Base-by-base conservation (phyloP, 1,140 invertebrate species). In the Drosophila oshimai region DNA sequence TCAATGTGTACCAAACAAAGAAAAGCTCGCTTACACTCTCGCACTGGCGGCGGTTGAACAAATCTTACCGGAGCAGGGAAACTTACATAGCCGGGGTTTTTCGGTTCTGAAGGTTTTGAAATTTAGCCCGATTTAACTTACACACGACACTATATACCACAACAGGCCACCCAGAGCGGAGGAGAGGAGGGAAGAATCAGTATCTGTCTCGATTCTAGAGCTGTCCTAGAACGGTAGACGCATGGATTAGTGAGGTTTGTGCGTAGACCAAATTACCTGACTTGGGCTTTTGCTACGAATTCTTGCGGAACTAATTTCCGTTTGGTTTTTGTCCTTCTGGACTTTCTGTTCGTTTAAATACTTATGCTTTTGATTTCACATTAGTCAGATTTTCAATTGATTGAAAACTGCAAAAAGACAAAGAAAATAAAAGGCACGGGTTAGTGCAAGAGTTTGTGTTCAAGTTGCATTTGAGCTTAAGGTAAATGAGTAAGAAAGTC, bases 321-420 rank as follows among this genome's bases (percentile, higher is more conserved):
- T 50, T 28, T 51, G n/a, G n/a, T n/a, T n/a, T n/a, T n/a, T n/a
- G n/a, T n/a, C n/a, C n/a, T n/a, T n/a, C n/a, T 24, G 20, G 39
- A 55, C 50, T 50, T 33, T 50, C 34, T 41, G 13, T 55, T 20
- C 20, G 22, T 41, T 49, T 55, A 26, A 54, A 83, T 83, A 78
- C 78, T 74, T 74, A 84, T 61, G 50, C 58, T 54, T 51, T 72
- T 65, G 28, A 36, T 68, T 47, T 53, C 61, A 46, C 73, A 57
- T 18, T 58, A 73, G 34, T 80, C 73, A 87, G 67, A 87, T 75
- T 74, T 86, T 86, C 76, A 80, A 73, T 72, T 68, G 61, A 86
- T 86, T 81, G 81, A 87, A 89, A 89, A 89, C 86, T 89, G 86
- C 69, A 89, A 89, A 78, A 87, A 89, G 79, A 89, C 55, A 74